Base-by-base conservation (phyloP, 53 echinoderm and acorn worm genomes). In the Actinopyga echinites region DNA sequence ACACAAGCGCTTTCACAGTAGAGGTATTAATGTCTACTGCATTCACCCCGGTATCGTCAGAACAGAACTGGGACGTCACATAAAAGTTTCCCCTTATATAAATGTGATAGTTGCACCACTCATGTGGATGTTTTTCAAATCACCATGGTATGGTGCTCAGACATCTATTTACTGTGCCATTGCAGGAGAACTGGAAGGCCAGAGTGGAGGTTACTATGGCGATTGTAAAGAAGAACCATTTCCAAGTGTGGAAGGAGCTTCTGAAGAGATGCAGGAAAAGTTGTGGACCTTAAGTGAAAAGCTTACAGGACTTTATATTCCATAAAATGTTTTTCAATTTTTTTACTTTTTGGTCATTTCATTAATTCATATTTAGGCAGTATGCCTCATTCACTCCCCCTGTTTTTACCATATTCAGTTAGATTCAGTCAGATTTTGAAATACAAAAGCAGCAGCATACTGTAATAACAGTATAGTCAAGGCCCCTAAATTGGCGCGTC, bases 231-330 rank as follows among this genome's bases (percentile, higher is more conserved):
- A 95, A 81, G 80, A 95, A 31, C 93, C 96, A 9, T 95, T 90
- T 57, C 92, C 95, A 32, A 37, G 26, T 13, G 89, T 85, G 13
- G 87, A 74, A 32, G 86, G 88, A 40, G 74, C 32, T 15, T 57
- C 87, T 29, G 95, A 93, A 62, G 93, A 93, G 4, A 84, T 89
- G 59, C 91, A 93, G 31, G 93, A 85, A 81, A 90, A 95, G 42
- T 83, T 95, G 59, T 95, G 96, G 96, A 91, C 93, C 64, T 84
- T 75, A 24, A 95, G 96, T 86, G 93, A 95, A 78, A 85, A 85
- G 65, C 82, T 95, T 26, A 93, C 93, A 30, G 93, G 93, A n/a
- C 78, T 95, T 49, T 55, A 55, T 21, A 22, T 30, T 66, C 57
- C 84, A 37, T 69, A 74, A 36, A 59, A 10, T 40, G 40, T 49